phyloP scores from a whole-genome alignment of 2,113 vertebrate species.

The Megaceryle torquata region DNA sequence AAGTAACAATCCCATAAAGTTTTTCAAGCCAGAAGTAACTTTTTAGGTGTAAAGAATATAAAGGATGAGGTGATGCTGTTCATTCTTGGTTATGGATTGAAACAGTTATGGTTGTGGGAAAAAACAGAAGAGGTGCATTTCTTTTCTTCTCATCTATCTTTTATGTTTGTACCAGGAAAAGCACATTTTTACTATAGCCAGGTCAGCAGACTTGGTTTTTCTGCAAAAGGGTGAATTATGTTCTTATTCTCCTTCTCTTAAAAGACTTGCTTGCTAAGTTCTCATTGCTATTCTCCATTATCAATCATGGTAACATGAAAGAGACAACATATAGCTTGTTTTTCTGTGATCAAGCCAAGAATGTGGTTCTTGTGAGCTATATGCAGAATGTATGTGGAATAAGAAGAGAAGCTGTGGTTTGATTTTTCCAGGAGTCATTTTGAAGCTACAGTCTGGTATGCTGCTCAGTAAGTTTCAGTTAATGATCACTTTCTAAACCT shows the following conservation, averaged over 20 bases:
- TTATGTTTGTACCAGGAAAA: not conserved
- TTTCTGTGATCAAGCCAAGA: not conserved
- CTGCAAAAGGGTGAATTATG: not conserved
- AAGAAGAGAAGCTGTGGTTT: not conserved
- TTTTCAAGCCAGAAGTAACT: not conserved
- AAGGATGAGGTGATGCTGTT: not conserved
- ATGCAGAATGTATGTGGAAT: not conserved
- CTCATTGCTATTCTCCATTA: not conserved
- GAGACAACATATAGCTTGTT: not conserved
- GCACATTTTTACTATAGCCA: not conserved
- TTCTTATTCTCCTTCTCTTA: not conserved
- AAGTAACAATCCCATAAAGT: not conserved
- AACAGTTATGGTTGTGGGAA: not conserved
- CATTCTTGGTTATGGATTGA: not conserved
- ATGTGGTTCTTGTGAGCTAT: not conserved
- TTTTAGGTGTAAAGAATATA: not conserved
- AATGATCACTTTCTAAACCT: not conserved
- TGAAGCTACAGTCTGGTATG: not conserved
- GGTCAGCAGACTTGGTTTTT: not conserved
- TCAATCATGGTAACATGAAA: not conserved
- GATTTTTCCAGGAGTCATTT: not conserved
- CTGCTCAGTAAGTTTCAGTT: not conserved
- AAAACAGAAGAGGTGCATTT: not conserved
- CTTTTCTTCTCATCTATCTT: not conserved
- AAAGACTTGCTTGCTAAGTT: not conserved